Percentiles rank a stretch among this genome's conserved stretches.
phyloP scores from a whole-genome alignment of 2,888 invertebrate species.

The Mesorhabditis sp. region DNA sequence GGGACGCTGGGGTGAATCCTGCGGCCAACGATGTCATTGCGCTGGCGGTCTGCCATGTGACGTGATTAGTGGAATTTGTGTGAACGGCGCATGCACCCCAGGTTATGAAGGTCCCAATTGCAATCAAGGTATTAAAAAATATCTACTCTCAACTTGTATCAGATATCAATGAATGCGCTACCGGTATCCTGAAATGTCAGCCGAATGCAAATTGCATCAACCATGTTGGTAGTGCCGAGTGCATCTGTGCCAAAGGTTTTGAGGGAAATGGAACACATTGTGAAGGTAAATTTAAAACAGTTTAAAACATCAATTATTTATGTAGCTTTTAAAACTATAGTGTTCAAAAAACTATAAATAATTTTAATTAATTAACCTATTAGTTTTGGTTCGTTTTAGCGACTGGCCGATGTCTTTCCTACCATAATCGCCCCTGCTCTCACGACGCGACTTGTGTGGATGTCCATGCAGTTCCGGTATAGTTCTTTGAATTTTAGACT shows the following conservation, averaged over 20 bases:
- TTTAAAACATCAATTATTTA: neutral
- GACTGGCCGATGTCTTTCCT: constrained; percentile 27
- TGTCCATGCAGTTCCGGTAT: constrained; percentile 17
- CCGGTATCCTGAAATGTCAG: constrained; percentile 69
- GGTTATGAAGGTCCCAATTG: constrained; percentile 51
- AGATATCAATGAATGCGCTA: constrained; percentile 86
- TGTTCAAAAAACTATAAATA: neutral
- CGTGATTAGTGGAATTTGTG: constrained; percentile 44
- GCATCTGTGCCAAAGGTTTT: constrained; percentile 44
- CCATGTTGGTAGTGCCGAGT: constrained; percentile 71
- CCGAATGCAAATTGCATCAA: constrained; percentile 78
- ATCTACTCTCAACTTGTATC: neutral
- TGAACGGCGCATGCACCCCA: constrained; percentile 37
- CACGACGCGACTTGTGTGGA: constrained; percentile 39
- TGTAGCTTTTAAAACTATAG: neutral
- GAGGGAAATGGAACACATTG: constrained; percentile 47
- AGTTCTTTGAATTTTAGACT: too few species aligned
- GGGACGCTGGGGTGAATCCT: constrained; percentile 51
- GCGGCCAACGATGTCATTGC: constrained; percentile 46
- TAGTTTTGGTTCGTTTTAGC: constrained; percentile 15
- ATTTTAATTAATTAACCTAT: too few species aligned
- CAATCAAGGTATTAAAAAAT: constrained; percentile 28
- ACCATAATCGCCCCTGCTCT: constrained; percentile 41
- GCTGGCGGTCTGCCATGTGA: constrained; percentile 50
- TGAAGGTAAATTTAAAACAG: constrained; percentile 25